Evolutionary conservation across 2,888 invertebrate species (phyloP).

Genomic region (Drosophila infuscata): DNA sequence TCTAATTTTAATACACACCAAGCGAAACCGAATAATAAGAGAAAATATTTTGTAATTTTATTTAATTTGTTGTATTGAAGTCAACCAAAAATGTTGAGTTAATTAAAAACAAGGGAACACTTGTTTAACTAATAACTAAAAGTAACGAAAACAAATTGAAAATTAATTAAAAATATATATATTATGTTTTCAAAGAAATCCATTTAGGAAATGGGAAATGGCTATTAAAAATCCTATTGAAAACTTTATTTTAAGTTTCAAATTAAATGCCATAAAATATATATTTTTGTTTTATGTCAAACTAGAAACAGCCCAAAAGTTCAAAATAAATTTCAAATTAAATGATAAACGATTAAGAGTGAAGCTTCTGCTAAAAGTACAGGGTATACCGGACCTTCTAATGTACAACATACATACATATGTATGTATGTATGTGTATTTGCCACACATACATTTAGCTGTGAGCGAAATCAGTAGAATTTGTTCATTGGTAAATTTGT

Average conservation of each 20-base stretch:
- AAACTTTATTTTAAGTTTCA: background rate
- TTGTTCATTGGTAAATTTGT: slow-evolving; percentile 41
- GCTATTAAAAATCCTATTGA: background rate
- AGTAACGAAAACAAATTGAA: background rate
- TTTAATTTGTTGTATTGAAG: background rate
- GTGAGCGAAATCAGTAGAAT: slow-evolving; percentile 23
- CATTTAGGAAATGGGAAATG: background rate
- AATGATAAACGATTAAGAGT: background rate
- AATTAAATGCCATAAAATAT: background rate
- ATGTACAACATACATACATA: background rate
- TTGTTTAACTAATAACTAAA: background rate
- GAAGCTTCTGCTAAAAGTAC: background rate
- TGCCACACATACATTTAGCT: background rate
- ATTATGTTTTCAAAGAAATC: background rate
- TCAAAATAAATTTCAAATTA: background rate
- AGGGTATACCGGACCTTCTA: background rate
- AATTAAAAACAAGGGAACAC: background rate
- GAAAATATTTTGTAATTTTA: background rate
- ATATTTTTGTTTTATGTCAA: background rate
- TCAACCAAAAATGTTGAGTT: background rate
- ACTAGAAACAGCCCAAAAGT: background rate
- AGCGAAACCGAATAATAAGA: background rate
- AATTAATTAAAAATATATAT: background rate
- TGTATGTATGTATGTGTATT: slow-evolving; percentile 2
- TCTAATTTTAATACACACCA: background rate